Evolutionary conservation across 1,140 invertebrate species (phyloP), one percentile per base, ranked within the genome.

Genomic region (Wiebesia pumilae): DNA sequence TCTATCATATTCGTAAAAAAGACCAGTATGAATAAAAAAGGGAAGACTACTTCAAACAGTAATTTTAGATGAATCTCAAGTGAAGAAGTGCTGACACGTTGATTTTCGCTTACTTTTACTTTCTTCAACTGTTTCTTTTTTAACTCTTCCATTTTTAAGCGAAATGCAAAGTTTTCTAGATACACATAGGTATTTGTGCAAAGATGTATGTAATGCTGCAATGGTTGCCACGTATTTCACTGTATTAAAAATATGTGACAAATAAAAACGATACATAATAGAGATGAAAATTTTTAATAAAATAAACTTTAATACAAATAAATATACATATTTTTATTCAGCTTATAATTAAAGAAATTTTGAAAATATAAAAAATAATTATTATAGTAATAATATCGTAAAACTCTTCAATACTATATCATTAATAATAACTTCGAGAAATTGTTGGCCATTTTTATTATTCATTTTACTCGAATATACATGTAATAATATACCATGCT

Each of bases 41-140:
- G 35, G 16, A 71, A 71, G 19, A 38, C 3, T 21, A 71, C 35
- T 71, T 19, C 30, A 75, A 75, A 75, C 24, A 75, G 38, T 75
- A 38, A 75, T 43, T 75, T 75, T 43, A 75, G 40, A 43, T 9
- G 71, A 75, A 79, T 79, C 38, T 27, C 40, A 51, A 77, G 40
- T 77, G 38, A 7, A 10, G 73, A 2, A 58, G 16, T 54, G 65
- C 67, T 73, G 81, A 82, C 65, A 54, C 81, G 47, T 71, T 73
- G 21, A 12, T 54, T 82, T 81, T 71, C 80, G 71, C 54, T 75
- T 84, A 30, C n/a, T 62, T 65, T 62, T 75, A 71, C 24, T 16
- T 43, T 73, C 43, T 73, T 54, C 81, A 27, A 16, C 30, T 71
- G 10, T 33, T 40, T 65, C 51, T 87, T 47, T 40, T 67, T 58